A percentile compares a stretch with the other conserved stretches of the same genome.
Evolutionary conservation across 1,140 invertebrate genomes (phyloP).

Genomic region (Latrodectus geometricus): DNA sequence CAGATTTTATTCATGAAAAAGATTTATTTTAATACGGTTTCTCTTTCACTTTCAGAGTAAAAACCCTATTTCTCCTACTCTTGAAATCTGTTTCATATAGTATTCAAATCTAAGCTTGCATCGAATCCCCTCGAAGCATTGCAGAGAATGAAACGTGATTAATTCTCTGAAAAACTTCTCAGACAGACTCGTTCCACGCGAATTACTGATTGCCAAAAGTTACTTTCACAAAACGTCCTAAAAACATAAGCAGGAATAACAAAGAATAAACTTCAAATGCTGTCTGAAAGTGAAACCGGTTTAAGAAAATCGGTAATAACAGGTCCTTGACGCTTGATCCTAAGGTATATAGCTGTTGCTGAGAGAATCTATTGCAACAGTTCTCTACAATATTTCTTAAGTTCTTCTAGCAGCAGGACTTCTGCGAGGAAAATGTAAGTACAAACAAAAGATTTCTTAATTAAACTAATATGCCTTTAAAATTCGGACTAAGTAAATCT

Average conservation of each 20-base stretch:
- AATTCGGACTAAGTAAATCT: too few relatives aligned
- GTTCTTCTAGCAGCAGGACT: neutral
- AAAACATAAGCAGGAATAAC: constrained; percentile 10
- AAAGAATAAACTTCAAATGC: constrained; percentile 27
- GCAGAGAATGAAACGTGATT: too few relatives aligned
- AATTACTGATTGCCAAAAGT: constrained; percentile 24
- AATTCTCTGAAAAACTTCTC: too few relatives aligned
- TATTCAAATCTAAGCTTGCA: too few relatives aligned
- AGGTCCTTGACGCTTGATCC: constrained; percentile 45
- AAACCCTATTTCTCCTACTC: too few relatives aligned
- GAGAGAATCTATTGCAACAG: neutral
- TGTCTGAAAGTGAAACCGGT: constrained; percentile 37
- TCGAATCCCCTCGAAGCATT: too few relatives aligned
- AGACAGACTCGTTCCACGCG: constrained; percentile 7
- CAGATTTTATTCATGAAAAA: too few relatives aligned
- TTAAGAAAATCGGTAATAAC: constrained; percentile 40
- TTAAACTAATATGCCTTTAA: too few relatives aligned
- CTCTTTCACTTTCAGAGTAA: too few relatives aligned
- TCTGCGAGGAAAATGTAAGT: constrained; percentile 28
- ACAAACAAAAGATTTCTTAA: neutral
- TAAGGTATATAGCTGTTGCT: constrained; percentile 33
- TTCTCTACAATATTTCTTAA: constrained; percentile 5
- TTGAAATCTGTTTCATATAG: too few relatives aligned
- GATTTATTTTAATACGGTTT: too few relatives aligned
- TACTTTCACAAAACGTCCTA: constrained; percentile 33